These are phyloP conservation scores for Vanessa tameamea DNA, from an alignment of 1,140 invertebrate species.

Conservation along the genomic window DNA sequence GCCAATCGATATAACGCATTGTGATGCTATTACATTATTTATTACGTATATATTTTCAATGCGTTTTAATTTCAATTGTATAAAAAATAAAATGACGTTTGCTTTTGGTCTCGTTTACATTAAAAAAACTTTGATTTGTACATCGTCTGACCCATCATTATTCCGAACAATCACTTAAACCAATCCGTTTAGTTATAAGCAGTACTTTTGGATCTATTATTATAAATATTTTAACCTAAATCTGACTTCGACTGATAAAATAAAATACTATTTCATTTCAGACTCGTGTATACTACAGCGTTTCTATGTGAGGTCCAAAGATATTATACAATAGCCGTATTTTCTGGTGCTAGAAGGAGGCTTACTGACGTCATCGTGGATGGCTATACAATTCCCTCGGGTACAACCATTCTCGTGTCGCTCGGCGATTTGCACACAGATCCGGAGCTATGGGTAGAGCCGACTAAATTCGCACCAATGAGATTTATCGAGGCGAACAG, in stretches of 20 bases:
- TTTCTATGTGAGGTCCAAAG: conserved; percentile 84
- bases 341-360: conserved; percentile 85
- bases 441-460: conserved; percentile 83
- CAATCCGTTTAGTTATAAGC: too few species aligned
- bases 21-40: too few species aligned
- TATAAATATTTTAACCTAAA: neutral
- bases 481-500: conserved; percentile 79
- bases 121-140: too few species aligned
- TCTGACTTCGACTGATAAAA: too few species aligned
- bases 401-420: conserved; percentile 84
- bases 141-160: too few species aligned
- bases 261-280: conserved; percentile 44
- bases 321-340: conserved; percentile 82
- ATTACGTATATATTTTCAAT: too few species aligned
- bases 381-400: conserved; percentile 85
- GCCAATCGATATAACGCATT: too few species aligned
- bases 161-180: too few species aligned
- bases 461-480: conserved; percentile 86
- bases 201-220: too few species aligned
- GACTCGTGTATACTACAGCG: conserved; percentile 84
- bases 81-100: too few species aligned
- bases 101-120: too few species aligned
- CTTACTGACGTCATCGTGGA: conserved; percentile 81
- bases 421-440: conserved; percentile 83
- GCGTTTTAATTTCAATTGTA: too few species aligned